Evolutionary conservation across 92 coral and sea anemone genomes (phyloP), one percentile per base, ranked within the genome.

Genomic region (Paragorgia papillata): DNA sequence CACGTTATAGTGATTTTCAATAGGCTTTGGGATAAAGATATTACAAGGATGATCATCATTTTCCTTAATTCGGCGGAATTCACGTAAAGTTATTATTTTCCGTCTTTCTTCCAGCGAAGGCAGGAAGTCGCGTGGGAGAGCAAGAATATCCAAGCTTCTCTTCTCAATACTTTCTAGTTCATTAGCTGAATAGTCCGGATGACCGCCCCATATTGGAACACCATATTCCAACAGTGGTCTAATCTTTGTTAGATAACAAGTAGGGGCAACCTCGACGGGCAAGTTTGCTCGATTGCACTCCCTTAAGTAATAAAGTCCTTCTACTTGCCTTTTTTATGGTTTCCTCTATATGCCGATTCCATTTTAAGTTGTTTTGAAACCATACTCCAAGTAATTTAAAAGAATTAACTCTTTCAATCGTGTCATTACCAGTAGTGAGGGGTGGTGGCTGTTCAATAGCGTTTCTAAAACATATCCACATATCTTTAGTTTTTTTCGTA

Each of bases 261-360:
- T 24, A 26, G 37, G 32, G 2, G 76, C 77, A 55, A 66, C 84
- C 62, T 80, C 69, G 67, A 31, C 34, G 8, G 66, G 78, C n/a
- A n/a, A n/a, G n/a, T n/a, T 80, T 13, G 69, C 77, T 4, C 66
- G 33, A 10, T 65, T 35, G 54, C 85, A 81, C 43, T 81, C 80
- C 35, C 85, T 58, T 8, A 70, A 13, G 41, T 40, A 70, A 49
- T 41, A 70, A 14, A 81, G 55, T 35, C 83, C 10, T 40, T 57
- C 53, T 80, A 39, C 46, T 80, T 44, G 77, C 77, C 29, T 53
- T 80, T 15, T 55, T 28, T 24, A 68, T 80, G 55, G 24, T 80
- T 26, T 80, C 75, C n/a, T 80, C 77, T 6, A 80, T 50, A 35
- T 80, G 84, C 19, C 55, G 26, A 43, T 66, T 80, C 84, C 84